Evolutionary conservation across 2,888 invertebrate genomes (phyloP).

Genomic region (Heterodera filipjevi): DNA sequence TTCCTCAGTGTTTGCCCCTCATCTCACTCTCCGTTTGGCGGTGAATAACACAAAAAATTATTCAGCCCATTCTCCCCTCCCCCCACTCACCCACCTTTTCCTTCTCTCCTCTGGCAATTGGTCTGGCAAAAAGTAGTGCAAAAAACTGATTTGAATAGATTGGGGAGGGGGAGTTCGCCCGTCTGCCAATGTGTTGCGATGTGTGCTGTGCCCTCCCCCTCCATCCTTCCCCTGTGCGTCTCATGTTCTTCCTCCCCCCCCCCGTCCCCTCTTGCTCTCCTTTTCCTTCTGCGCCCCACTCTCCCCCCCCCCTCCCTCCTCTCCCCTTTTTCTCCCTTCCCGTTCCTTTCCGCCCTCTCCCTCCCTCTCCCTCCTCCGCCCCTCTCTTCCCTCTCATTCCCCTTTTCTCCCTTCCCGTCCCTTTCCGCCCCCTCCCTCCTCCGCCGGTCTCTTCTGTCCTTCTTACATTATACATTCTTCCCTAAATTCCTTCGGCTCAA

Average conservation of each 20-base stretch:
- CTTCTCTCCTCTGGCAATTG: neutral
- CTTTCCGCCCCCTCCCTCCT: neutral
- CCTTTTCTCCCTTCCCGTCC: neutral
- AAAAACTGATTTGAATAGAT: constrained; percentile 25
- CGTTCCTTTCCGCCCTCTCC: no score
- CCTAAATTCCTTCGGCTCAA: constrained; percentile 4
- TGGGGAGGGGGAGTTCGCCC: constrained; percentile 8
- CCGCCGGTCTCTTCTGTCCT: neutral
- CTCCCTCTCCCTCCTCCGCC: no score
- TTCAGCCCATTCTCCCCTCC: neutral
- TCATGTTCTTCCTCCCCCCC: neutral
- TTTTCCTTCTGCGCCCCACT: neutral
- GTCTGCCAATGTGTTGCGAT: constrained; percentile 12
- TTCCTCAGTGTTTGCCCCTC: neutral
- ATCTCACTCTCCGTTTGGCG: neutral
- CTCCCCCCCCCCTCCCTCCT: neutral
- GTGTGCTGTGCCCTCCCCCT: neutral
- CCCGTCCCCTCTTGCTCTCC: neutral
- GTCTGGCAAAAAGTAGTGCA: constrained; percentile 16
- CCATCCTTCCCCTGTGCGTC: neutral
- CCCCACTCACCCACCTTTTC: neutral
- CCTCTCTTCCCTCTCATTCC: neutral
- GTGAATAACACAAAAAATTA: constrained; percentile 18
- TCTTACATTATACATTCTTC: neutral
- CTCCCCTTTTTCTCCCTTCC: no score